Conservation (phyloP, 2,797 vertebrate species). For the Trachops cirrhosus region DNA sequence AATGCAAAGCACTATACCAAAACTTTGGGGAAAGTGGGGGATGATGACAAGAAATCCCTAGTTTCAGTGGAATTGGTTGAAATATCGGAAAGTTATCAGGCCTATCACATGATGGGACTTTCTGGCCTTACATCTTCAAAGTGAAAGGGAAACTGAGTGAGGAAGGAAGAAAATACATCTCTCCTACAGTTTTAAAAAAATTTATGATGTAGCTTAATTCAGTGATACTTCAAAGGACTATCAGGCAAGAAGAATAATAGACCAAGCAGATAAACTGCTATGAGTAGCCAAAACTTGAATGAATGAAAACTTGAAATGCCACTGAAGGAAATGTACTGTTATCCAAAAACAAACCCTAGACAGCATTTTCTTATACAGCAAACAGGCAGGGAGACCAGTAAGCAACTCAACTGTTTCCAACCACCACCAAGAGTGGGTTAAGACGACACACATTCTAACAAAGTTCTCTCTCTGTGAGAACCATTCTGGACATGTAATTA, state of each 20-base stretch:
- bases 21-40: neutral
- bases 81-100: neutral
- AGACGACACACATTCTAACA: neutral
- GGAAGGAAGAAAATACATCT: neutral
- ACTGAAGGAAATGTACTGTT: neutral
- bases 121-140: neutral
- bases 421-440: neutral
- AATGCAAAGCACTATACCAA: neutral
- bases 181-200: neutral
- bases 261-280: neutral
- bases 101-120: neutral
- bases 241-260: neutral
- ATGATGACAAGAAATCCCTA: neutral
- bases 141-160: neutral
- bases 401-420: neutral
- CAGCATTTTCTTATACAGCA: conserved; percentile 2
- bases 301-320: neutral
- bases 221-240: neutral
- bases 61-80: neutral
- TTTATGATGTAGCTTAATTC: neutral
- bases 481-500: neutral
- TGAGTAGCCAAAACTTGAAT: neutral
- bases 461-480: neutral
- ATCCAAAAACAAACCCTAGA: neutral
- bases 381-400: neutral